Evolutionary conservation across 1,140 invertebrate genomes (phyloP).

Genomic region (Scaptomyza graminum): DNA sequence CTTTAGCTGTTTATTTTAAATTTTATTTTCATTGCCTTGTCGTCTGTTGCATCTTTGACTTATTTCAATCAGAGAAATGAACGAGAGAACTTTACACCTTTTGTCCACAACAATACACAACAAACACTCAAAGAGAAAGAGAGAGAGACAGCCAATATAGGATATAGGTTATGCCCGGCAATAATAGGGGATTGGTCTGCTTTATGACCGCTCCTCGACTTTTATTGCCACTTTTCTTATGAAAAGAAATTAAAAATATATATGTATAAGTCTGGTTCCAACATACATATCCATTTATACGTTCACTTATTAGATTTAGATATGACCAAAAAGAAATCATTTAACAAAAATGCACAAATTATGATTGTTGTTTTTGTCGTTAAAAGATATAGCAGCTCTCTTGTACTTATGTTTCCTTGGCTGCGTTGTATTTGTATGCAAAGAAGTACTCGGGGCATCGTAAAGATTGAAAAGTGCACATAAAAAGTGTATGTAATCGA

Average conservation of each 20-base stretch:
- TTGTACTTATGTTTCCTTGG: not conserved
- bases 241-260: constrained; percentile 77
- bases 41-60: constrained; percentile 32
- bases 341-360: constrained; percentile 74
- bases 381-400: constrained; percentile 54
- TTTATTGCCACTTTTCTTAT: constrained; percentile 69
- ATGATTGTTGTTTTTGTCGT: constrained; percentile 51
- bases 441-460: constrained; percentile 63
- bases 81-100: constrained; percentile 70
- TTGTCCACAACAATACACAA: constrained; percentile 67
- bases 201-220: constrained; percentile 66
- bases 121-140: not conserved
- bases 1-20: constrained; percentile 46
- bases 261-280: constrained; percentile 25
- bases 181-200: constrained; percentile 46
- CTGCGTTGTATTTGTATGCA: constrained; percentile 61
- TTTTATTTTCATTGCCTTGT: constrained; percentile 56
- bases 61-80: constrained; percentile 58
- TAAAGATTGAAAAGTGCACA: constrained; percentile 72
- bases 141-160: not conserved
- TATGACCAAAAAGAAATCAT: constrained; percentile 64
- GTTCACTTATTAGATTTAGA: constrained; percentile 74
- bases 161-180: constrained; percentile 5
- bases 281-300: constrained; percentile 40
- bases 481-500: constrained; percentile 74